Percentiles rank a stretch among this genome's conserved stretches.
Conservation (phyloP, 2,113 vertebrate genomes). For the Gopherus evgoodei region DNA sequence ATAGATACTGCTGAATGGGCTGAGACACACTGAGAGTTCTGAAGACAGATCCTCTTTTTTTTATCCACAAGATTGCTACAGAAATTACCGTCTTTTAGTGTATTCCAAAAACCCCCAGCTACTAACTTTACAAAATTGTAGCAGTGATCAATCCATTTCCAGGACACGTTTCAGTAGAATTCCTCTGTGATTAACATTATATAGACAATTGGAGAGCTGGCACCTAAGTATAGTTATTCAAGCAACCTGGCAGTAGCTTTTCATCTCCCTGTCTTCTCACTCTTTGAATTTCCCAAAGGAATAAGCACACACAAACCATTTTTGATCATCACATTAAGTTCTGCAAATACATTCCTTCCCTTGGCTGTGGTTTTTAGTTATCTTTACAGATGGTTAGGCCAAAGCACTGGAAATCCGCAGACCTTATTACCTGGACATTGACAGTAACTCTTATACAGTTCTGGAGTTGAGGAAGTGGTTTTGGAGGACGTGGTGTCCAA, state of each 20-base stretch:
- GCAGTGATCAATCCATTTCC: neutral
- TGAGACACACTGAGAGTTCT: neutral
- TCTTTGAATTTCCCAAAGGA: conserved; percentile 44
- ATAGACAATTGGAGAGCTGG: neutral
- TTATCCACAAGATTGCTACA: neutral
- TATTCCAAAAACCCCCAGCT: neutral
- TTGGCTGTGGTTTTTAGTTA: neutral
- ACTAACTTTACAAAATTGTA: neutral
- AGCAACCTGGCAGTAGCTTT: neutral
- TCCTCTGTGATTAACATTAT: neutral
- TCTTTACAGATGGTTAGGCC: neutral
- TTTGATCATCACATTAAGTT: neutral
- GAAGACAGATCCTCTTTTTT: neutral
- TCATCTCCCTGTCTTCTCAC: neutral
- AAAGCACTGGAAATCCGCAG: neutral
- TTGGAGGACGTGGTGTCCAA: accelerated
- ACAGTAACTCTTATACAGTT: neutral
- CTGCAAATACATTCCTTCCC: neutral
- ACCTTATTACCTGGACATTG: neutral
- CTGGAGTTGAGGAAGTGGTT: neutral
- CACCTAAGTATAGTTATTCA: neutral
- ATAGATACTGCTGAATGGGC: neutral
- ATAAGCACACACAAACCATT: neutral
- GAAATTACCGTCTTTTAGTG: neutral
- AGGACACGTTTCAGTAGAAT: neutral